Percentiles rank a stretch among this genome's conserved stretches.
phyloP scores from a whole-genome alignment of 2,888 invertebrate genomes.

The Linhomoeus sp. region DNA sequence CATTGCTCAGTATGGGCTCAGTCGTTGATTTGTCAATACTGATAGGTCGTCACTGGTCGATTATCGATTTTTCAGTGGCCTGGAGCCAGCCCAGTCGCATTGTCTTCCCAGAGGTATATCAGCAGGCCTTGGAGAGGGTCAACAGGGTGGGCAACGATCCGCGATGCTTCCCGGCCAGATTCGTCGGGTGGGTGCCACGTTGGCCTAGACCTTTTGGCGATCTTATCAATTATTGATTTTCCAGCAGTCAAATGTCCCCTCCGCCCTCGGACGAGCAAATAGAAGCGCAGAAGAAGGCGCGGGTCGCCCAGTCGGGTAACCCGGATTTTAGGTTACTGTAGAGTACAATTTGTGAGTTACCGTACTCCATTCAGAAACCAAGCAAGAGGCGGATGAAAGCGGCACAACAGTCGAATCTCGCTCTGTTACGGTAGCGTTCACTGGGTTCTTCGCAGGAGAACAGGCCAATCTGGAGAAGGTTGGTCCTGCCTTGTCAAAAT shows the following conservation, averaged over 20 bases:
- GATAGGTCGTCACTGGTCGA: no score
- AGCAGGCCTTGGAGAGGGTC: conserved; percentile 8
- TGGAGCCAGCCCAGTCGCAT: no score
- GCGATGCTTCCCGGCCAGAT: conserved; percentile 12
- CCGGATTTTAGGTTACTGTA: no score
- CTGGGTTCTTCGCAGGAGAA: conserved; percentile 9
- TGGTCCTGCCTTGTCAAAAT: no score
- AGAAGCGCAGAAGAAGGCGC: neutral
- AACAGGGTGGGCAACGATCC: conserved; percentile 9
- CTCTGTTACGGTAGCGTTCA: conserved; percentile 7
- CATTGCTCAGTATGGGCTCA: no score
- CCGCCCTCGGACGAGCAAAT: conserved; percentile 17
- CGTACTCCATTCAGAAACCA: no score
- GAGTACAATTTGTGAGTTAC: no score
- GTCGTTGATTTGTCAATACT: no score
- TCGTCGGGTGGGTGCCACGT: conserved; percentile 10
- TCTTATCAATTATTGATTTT: neutral
- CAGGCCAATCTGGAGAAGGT: conserved; percentile 5
- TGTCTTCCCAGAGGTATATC: conserved; percentile 9
- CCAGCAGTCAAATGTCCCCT: conserved; percentile 8
- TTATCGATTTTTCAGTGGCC: no score
- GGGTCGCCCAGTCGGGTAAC: no score
- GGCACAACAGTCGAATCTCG: no score
- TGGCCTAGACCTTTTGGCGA: neutral
- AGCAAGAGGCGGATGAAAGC: no score